Evolutionary conservation across 2,888 invertebrate species (phyloP).

Genomic region (Helobdella robusta): DNA sequence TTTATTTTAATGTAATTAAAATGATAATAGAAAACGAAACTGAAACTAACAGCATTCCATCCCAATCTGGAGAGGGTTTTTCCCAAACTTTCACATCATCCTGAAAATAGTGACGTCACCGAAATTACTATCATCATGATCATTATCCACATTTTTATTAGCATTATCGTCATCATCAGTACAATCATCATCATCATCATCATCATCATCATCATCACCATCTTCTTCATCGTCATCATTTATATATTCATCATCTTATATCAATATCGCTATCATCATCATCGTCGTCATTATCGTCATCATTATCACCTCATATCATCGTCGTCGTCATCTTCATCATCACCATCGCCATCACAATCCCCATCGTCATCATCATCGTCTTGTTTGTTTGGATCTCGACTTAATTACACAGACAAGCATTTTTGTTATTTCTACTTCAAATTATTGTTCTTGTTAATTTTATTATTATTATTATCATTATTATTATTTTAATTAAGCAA

Average conservation of each 20-base stretch:
- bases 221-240: constrained; percentile 14
- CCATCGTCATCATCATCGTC: constrained; percentile 6
- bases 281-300: constrained; percentile 19
- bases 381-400: neutral
- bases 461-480: too few species aligned
- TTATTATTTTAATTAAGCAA: too few species aligned
- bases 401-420: too few species aligned
- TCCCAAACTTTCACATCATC: constrained; percentile 33
- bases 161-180: constrained; percentile 18
- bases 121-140: constrained; percentile 19
- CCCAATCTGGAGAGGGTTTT: constrained; percentile 34
- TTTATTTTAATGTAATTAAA: neutral
- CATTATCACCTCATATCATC: neutral
- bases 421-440: too few species aligned
- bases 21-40: neutral
- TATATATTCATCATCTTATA: constrained; percentile 1
- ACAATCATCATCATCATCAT: constrained; percentile 24
- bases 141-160: constrained; percentile 22
- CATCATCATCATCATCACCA: constrained; percentile 13
- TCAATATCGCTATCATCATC: constrained; percentile 16
- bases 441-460: too few species aligned
- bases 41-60: constrained; percentile 33
- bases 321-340: constrained; percentile 1
- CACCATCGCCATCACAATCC: neutral
- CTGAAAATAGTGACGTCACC: constrained; percentile 22